A percentile compares a stretch with the other conserved stretches of the same genome.
These are phyloP conservation scores for Luscinia megarhynchos DNA, from an alignment of 2,797 vertebrate species.

Conservation along the genomic window DNA sequence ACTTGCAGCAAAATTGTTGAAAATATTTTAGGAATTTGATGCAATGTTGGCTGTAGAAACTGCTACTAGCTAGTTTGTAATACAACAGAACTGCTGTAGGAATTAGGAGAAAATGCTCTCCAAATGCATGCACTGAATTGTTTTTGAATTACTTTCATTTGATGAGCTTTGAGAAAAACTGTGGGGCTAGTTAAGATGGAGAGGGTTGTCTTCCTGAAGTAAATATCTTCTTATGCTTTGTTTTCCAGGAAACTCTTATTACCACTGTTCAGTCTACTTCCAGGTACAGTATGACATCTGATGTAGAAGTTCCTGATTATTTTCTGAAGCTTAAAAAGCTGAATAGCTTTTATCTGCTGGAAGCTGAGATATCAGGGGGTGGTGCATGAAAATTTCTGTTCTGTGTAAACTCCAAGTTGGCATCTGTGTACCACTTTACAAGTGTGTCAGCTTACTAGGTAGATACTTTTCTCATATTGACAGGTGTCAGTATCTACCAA, in stretches of 20 bases:
- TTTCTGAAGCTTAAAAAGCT: not conserved
- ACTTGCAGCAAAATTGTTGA: not conserved
- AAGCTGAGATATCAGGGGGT: not conserved
- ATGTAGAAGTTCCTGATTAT: not conserved
- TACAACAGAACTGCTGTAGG: not conserved
- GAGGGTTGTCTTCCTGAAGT: not conserved
- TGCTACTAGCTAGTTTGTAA: not conserved
- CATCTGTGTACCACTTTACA: not conserved
- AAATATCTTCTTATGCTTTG: conserved; percentile 14
- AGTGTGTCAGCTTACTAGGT: not conserved
- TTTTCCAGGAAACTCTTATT: conserved; percentile 83
- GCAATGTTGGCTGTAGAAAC: not conserved
- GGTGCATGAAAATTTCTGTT: not conserved
- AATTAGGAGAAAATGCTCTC: not conserved
- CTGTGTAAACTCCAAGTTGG: not conserved
- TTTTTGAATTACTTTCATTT: not conserved
- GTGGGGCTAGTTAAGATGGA: not conserved
- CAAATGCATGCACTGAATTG: not conserved
- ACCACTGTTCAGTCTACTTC: conserved; percentile 79
- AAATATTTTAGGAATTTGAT: not conserved
- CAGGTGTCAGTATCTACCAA: not conserved
- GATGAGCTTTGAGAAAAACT: not conserved
- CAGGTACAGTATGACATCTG: conserved; percentile 76
- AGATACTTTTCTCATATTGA: not conserved
- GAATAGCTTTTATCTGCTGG: not conserved